A percentile compares a stretch with the other conserved stretches of the same genome.
phyloP scores from a whole-genome alignment of 2,888 invertebrate species.

The Tolmerus cingulatus region DNA sequence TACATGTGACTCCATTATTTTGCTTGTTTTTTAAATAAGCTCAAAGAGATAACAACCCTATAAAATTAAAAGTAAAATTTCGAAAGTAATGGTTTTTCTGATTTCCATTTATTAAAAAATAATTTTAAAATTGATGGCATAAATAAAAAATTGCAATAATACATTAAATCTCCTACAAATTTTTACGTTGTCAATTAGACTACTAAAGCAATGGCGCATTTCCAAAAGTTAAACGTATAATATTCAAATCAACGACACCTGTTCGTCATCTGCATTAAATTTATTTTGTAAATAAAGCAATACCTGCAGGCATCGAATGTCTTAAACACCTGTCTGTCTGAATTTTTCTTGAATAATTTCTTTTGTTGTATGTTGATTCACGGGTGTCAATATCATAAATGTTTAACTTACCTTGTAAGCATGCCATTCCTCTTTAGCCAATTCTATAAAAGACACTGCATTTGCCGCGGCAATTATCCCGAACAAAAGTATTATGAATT shows the following conservation, averaged over 20 bases:
- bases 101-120: neutral
- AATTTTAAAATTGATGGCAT: too few species aligned
- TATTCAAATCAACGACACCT: neutral
- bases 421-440: slow-evolving; percentile 80
- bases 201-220: neutral
- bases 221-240: neutral
- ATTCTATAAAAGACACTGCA: slow-evolving; percentile 76
- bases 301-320: neutral
- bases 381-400: neutral
- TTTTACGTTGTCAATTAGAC: neutral
- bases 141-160: neutral
- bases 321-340: neutral
- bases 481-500: slow-evolving; percentile 59
- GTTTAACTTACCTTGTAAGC: slow-evolving; percentile 72
- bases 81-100: neutral
- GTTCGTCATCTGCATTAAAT: neutral
- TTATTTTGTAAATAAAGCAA: neutral
- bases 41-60: neutral
- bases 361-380: neutral
- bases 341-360: neutral
- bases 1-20: neutral
- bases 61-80: neutral
- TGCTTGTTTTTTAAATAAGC: neutral
- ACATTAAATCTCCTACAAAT: neutral
- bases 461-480: slow-evolving; percentile 67